Evolutionary conservation across 2,888 invertebrate genomes (phyloP).

Genomic region (Eupithecia centaureata): DNA sequence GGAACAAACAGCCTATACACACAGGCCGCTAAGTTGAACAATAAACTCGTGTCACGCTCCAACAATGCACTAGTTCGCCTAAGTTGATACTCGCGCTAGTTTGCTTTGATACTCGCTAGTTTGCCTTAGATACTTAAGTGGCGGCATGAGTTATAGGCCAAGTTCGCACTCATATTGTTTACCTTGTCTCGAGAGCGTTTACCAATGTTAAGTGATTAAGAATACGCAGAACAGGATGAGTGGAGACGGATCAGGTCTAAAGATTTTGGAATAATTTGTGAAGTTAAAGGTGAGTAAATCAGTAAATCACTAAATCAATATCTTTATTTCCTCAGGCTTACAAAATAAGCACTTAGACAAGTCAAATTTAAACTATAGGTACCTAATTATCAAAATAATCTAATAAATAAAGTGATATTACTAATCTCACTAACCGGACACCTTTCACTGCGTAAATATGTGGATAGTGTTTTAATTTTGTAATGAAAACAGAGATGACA

Average conservation of each 20-base stretch:
- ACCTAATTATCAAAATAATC: too few relatives aligned
- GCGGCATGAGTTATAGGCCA: constrained; percentile 78
- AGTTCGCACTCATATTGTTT: constrained; percentile 83
- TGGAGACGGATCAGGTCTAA: constrained; percentile 51
- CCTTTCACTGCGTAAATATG: too few relatives aligned
- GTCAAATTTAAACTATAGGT: too few relatives aligned
- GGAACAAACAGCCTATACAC: constrained; percentile 28
- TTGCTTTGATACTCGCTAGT: constrained; percentile 39
- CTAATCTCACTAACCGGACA: too few relatives aligned
- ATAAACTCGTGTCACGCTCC: constrained; percentile 49
- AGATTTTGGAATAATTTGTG: too few relatives aligned
- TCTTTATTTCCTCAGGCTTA: too few relatives aligned
- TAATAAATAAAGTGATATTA: too few relatives aligned
- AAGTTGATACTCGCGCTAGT: constrained; percentile 20
- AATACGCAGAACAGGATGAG: constrained; percentile 63
- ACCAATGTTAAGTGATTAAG: constrained; percentile 84
- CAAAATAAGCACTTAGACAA: too few relatives aligned
- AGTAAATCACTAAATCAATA: too few relatives aligned
- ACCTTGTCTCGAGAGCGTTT: constrained; percentile 79
- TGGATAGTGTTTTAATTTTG: too few relatives aligned
- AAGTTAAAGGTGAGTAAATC: background rate
- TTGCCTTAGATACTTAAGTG: constrained; percentile 58
- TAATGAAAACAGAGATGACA: too few relatives aligned
- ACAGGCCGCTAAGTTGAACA: constrained; percentile 38
- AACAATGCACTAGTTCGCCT: constrained; percentile 71